Evolutionary conservation across 1,140 invertebrate genomes (phyloP), one percentile per base, ranked within the genome.

Genomic region (Formica selysi): DNA sequence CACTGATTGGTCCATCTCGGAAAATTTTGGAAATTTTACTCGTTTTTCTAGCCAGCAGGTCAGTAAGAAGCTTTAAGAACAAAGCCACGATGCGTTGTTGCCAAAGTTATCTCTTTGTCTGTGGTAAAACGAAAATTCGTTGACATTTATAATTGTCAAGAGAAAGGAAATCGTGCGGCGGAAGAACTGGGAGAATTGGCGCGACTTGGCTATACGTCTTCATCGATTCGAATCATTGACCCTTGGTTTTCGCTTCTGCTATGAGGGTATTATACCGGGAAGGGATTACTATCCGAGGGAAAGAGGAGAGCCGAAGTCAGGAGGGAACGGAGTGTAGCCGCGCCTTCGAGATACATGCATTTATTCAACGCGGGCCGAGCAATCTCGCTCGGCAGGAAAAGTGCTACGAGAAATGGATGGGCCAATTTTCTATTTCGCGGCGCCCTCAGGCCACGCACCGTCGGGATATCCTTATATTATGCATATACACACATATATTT

Each of bases 361-460:
- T 93, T 93, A 92, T 92, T 93, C 92, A 92, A 91, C 91, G 86
- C 87, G 83, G 84, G 29, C 86, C 84, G 76, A 81, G 90, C 89
- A 91, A 91, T 91, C 86, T 89, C 81, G 85, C 79, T 73, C 88
- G 90, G 86, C 91, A 87, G 91, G 87, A 88, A 91, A 91, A 90
- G 87, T 92, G 86, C 90, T 88, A 90, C 88, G 90, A 88, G 91
- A 93, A 94, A 93, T 92, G 87, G 89, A 94, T 94, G 91, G 92
- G 92, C 91, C 92, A 93, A 94, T 94, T 93, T 93, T 93, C 92
- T 91, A 90, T 93, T 92, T 92, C 90, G 80, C 80, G 84, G 73
- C 76, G 71, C 83, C 80, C 86, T 26, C 67, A 61, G 83, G 90
- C 86, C 84, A 90, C 85, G 90, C 88, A 87, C 79, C 64, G 68